These are phyloP conservation scores for Potamarius usumacintae DNA, from an alignment of 2,113 vertebrate species.

Conservation along the genomic window DNA sequence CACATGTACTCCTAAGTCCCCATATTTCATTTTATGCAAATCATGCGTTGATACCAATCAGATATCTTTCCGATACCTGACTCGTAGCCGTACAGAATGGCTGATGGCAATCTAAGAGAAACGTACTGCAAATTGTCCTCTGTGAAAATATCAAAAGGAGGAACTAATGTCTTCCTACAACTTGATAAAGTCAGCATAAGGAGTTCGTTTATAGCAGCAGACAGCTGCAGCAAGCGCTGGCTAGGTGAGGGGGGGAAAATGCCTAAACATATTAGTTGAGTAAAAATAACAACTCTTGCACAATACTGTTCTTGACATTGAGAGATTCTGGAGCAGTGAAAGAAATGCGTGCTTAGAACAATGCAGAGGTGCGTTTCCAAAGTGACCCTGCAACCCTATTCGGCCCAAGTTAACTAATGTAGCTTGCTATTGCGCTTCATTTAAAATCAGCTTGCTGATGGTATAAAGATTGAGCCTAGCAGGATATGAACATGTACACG, in stretches of 20 bases:
- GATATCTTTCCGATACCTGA: background rate
- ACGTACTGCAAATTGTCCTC: background rate
- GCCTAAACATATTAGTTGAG: background rate
- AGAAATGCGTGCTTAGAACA: background rate
- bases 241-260: background rate
- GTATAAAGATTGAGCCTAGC: background rate
- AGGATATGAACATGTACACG: no score
- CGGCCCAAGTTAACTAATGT: background rate
- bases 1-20: slow-evolving; percentile 24
- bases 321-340: background rate
- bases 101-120: background rate
- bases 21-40: background rate
- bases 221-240: background rate
- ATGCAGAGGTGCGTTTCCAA: background rate
- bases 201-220: background rate
- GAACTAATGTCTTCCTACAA: background rate
- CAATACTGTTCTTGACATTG: no score
- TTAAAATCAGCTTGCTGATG: background rate
- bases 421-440: background rate
- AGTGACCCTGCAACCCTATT: background rate
- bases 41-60: background rate
- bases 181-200: background rate
- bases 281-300: background rate
- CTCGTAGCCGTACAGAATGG: background rate
- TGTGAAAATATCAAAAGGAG: background rate